phyloP scores from a whole-genome alignment of 2,797 vertebrate species.

The Acipenser ruthenus region DNA sequence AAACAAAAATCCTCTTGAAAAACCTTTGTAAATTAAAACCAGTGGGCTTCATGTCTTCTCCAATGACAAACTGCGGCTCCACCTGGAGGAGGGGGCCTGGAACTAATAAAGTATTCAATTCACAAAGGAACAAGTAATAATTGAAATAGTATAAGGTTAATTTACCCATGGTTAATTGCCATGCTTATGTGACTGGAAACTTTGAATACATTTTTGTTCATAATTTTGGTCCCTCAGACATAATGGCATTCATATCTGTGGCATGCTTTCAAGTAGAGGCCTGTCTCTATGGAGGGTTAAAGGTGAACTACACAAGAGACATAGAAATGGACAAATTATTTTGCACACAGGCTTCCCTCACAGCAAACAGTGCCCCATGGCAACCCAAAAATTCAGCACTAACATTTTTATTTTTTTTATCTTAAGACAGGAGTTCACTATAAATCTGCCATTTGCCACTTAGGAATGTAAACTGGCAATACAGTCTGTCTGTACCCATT shows the following conservation, averaged over 20 bases:
- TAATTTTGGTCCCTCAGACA: slow-evolving; percentile 22
- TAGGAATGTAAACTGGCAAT: too few relatives aligned
- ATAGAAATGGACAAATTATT: slow-evolving; percentile 26
- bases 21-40: slow-evolving; percentile 41
- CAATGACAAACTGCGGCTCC: slow-evolving; percentile 18
- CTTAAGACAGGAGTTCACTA: slow-evolving; percentile 11
- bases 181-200: slow-evolving; percentile 38
- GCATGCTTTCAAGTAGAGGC: slow-evolving; percentile 25
- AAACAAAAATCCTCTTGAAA: slow-evolving; percentile 32
- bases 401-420: slow-evolving; percentile 6
- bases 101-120: slow-evolving; percentile 56
- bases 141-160: slow-evolving; percentile 49
- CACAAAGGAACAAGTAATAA: slow-evolving; percentile 44
- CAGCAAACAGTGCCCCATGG: slow-evolving; percentile 19
- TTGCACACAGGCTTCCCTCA: slow-evolving; percentile 26
- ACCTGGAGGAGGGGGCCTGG: slow-evolving; percentile 29
- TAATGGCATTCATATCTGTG: slow-evolving; percentile 20
- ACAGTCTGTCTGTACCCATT: too few relatives aligned
- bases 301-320: slow-evolving; percentile 17
- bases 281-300: slow-evolving; percentile 16
- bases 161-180: slow-evolving; percentile 51
- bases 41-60: slow-evolving; percentile 22
- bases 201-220: slow-evolving; percentile 35
- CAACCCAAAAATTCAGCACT: slow-evolving; percentile 23
- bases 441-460: slow-evolving; percentile 4